Conservation (phyloP, 2,113 vertebrate species). For the Cephalophus harveyi region DNA sequence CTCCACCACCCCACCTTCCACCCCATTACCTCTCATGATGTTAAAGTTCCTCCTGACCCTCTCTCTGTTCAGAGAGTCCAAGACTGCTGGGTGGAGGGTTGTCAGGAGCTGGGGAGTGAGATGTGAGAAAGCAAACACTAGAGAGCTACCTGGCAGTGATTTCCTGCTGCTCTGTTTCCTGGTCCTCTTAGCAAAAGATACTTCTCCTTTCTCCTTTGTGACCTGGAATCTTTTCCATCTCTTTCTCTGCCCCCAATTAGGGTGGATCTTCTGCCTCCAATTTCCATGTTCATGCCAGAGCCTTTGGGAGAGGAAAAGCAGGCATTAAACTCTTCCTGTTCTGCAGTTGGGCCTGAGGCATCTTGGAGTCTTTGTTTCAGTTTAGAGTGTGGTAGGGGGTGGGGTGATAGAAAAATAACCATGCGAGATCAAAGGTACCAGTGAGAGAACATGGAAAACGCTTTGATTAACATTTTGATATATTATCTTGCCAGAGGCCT, state of each 20-base stretch:
- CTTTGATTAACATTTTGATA: not conserved
- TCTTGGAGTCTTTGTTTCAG: not conserved
- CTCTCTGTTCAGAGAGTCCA: not conserved
- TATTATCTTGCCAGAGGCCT: not conserved
- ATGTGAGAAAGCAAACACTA: not conserved
- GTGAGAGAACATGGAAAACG: not conserved
- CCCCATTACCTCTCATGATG: not conserved
- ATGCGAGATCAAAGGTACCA: not conserved
- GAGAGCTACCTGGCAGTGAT: not conserved
- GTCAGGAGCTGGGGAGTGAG: not conserved
- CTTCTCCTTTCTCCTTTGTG: not conserved
- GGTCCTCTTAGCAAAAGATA: not conserved
- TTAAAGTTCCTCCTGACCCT: not conserved
- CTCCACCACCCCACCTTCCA: not conserved
- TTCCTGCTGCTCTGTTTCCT: conserved; percentile 11
- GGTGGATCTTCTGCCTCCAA: not conserved
- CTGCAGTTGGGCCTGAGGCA: not conserved
- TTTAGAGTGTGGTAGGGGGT: not conserved
- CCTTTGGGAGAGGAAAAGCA: not conserved
- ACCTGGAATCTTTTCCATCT: not conserved
- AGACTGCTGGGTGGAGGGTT: not conserved
- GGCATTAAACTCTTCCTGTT: not conserved
- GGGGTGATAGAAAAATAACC: not conserved
- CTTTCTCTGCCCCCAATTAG: not conserved
- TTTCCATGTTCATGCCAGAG: not conserved